phyloP scores from a whole-genome alignment of 2,113 vertebrate species.

The Rhinopomastus cyanomelas region DNA sequence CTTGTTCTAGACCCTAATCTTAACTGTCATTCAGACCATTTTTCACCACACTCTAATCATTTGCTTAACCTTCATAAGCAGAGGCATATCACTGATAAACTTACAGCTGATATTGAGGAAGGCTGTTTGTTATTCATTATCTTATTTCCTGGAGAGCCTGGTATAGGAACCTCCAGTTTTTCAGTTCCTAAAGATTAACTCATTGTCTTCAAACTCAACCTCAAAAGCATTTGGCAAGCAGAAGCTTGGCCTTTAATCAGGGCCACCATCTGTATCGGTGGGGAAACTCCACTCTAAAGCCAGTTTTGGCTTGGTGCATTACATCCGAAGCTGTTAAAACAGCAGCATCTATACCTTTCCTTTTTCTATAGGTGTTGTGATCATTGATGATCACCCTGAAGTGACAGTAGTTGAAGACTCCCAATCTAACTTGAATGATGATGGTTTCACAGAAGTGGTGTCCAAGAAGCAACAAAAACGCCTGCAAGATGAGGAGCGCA shows the following conservation, averaged over 20 bases:
- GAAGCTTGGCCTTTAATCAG: background rate
- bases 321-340: conserved; percentile 29
- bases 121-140: background rate
- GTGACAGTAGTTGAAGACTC: conserved; percentile 97
- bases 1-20: background rate
- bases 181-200: background rate
- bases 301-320: background rate
- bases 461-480: conserved; percentile 99
- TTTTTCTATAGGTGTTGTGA: conserved; percentile 88
- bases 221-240: background rate
- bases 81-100: background rate
- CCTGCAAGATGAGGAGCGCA: conserved; percentile 94
- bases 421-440: conserved; percentile 91
- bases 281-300: background rate
- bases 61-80: background rate
- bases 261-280: background rate
- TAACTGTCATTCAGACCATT: background rate
- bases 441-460: conserved; percentile 98
- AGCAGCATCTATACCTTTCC: conserved; percentile 33
- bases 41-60: background rate
- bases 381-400: conserved; percentile 98
- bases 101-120: background rate
- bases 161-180: background rate
- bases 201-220: background rate
- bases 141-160: background rate